A percentile compares a stretch with the other conserved stretches of the same genome.
Evolutionary conservation across 2,888 invertebrate genomes (phyloP).

Genomic region (Tenthredo amoena): DNA sequence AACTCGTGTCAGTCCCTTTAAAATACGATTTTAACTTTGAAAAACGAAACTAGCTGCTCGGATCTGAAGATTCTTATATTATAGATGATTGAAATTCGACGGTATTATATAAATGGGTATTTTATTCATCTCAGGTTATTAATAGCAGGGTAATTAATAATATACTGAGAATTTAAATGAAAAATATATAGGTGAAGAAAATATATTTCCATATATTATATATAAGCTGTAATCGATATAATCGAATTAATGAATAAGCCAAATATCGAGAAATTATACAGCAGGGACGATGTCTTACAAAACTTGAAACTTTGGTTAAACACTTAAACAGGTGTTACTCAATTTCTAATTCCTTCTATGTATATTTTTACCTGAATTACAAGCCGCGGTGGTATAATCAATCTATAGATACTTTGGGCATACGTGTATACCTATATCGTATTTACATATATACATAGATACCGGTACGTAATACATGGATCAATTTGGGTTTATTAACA

Average conservation of each 20-base stretch:
- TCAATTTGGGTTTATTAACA: neutral
- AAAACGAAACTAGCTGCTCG: neutral
- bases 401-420: neutral
- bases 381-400: neutral
- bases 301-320: neutral
- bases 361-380: conserved; percentile 2
- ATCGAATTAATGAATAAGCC: neutral
- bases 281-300: neutral
- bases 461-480: neutral
- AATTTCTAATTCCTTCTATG: neutral
- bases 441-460: neutral
- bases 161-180: too few species aligned
- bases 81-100: too few species aligned
- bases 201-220: too few species aligned
- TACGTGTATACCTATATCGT: neutral
- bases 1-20: neutral
- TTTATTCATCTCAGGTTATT: too few species aligned
- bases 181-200: too few species aligned
- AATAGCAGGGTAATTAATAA: too few species aligned
- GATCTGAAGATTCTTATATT: neutral
- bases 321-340: conserved; percentile 5
- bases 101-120: too few species aligned
- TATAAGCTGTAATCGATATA: neutral
- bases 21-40: neutral
- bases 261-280: neutral